phyloP scores from a whole-genome alignment of 2,888 invertebrate genomes.

The Apotomis turbidana region DNA sequence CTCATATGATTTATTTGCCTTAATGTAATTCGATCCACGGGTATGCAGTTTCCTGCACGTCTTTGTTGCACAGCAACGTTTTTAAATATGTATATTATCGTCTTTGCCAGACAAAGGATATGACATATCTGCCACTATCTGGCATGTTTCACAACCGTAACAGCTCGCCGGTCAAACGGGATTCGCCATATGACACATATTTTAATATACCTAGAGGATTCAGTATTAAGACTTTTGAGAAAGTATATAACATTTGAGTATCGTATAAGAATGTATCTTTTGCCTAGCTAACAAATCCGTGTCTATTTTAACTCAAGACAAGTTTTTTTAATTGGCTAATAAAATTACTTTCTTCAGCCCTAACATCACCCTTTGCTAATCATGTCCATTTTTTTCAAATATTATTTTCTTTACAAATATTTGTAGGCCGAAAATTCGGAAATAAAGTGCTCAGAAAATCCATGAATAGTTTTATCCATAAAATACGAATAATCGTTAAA shows the following conservation, averaged over 20 bases:
- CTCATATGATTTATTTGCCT: constrained; percentile 1
- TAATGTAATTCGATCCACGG: neutral
- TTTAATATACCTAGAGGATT: neutral
- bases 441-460: no score
- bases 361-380: no score
- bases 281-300: no score
- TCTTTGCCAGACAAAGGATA: constrained; percentile 35
- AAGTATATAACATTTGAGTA: neutral
- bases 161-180: constrained; percentile 20
- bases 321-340: no score
- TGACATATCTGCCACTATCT: constrained; percentile 38
- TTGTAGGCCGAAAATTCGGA: no score
- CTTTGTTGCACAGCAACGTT: constrained; percentile 27
- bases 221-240: constrained; percentile 10
- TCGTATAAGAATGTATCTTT: no score
- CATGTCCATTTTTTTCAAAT: no score
- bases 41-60: constrained; percentile 7
- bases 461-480: no score
- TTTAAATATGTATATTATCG: constrained; percentile 32
- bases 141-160: constrained; percentile 38
- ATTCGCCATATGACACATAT: constrained; percentile 10
- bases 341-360: no score
- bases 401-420: no score
- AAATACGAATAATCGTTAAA: no score
- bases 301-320: no score